Percentiles rank a stretch among this genome's conserved stretches.
Evolutionary conservation across 37 sponge, comb jelly and placozoan species (phyloP).

Genomic region (Axinella damicornis): DNA sequence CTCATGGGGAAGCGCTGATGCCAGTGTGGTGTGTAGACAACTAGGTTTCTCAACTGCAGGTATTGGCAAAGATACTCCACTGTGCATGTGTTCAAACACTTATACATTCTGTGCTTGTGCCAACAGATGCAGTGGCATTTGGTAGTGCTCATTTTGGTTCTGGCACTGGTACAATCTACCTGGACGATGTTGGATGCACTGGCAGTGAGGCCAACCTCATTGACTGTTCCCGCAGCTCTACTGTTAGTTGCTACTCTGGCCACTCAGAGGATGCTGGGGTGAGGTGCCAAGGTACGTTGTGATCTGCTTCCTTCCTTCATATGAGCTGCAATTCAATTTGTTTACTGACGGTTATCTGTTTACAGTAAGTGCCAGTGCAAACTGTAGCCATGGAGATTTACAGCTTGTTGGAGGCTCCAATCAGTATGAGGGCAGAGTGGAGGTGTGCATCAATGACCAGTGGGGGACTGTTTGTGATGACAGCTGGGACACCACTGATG

Average conservation of each 20-base stretch:
- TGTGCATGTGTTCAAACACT: not conserved
- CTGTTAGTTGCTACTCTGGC: not conserved
- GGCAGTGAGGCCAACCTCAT: not conserved
- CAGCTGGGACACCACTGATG: not conserved
- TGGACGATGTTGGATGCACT: constrained; percentile 7
- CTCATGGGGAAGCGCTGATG: not conserved
- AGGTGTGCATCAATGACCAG: not conserved
- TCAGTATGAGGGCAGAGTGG: constrained; percentile 1
- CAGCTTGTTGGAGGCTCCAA: not conserved
- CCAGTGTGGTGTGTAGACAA: not conserved
- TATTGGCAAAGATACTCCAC: no score
- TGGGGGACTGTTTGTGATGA: not conserved
- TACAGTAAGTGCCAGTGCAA: no score
- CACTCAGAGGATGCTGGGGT: constrained; percentile 33
- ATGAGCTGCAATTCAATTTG: no score
- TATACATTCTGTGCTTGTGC: not conserved
- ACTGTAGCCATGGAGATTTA: not conserved
- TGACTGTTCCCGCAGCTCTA: constrained; percentile 7
- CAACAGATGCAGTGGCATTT: constrained; percentile 28
- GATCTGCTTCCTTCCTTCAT: no score
- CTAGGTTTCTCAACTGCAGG: not conserved
- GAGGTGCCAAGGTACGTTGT: not conserved
- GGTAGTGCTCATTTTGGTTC: constrained; percentile 16
- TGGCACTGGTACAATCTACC: constrained; percentile 10
- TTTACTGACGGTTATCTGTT: no score